These are phyloP conservation scores for Cyclophora albipunctata DNA, from an alignment of 2,888 invertebrate genomes.

Conservation along the genomic window DNA sequence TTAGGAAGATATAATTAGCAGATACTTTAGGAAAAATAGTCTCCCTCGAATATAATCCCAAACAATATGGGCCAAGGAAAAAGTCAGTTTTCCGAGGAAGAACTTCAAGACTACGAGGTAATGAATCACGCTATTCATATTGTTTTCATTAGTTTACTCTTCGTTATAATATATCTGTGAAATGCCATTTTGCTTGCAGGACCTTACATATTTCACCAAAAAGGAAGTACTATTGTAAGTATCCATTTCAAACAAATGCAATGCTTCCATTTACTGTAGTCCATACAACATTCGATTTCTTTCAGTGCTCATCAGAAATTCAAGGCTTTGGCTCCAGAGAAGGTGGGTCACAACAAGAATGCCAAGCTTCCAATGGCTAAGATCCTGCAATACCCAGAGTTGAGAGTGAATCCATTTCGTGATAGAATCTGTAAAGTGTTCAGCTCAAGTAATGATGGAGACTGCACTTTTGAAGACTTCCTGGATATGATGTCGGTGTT, in stretches of 20 bases:
- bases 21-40: background rate
- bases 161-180: conserved; percentile 18
- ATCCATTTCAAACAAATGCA: background rate
- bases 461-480: conserved; percentile 96
- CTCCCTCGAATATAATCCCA: background rate
- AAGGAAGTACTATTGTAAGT: conserved; percentile 94
- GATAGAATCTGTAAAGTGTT: conserved; percentile 95
- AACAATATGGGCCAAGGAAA: conserved; percentile 84
- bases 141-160: too few relatives aligned
- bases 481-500: conserved; percentile 98
- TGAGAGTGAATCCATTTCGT: conserved; percentile 93
- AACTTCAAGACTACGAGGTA: conserved; percentile 93
- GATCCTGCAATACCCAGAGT: conserved; percentile 89
- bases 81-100: conserved; percentile 91
- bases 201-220: conserved; percentile 94
- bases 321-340: conserved; percentile 90
- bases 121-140: conserved; percentile 3
- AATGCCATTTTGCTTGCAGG: conserved; percentile 72
- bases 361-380: conserved; percentile 89
- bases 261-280: background rate
- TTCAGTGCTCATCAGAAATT: conserved; percentile 91
- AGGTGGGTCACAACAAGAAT: conserved; percentile 91
- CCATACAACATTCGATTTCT: conserved; percentile 21
- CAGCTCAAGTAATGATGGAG: conserved; percentile 90
- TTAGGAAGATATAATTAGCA: too few relatives aligned